Conservation (phyloP, 2,797 vertebrate species). For the Trachops cirrhosus region DNA sequence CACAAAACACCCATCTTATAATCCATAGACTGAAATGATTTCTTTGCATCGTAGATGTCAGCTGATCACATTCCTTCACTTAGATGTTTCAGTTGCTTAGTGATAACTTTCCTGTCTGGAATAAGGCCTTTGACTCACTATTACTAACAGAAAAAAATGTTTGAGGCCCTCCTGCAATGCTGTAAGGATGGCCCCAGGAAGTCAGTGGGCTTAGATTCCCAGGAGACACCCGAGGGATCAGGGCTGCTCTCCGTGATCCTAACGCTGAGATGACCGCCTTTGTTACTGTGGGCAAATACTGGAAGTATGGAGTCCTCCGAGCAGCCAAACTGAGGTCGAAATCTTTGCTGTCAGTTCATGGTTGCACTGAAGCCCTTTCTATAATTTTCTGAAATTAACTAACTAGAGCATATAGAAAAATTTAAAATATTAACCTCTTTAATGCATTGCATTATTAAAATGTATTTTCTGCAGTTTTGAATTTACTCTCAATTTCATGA, state of each 20-base stretch:
- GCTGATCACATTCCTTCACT: not conserved
- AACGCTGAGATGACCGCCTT: constrained; percentile 83
- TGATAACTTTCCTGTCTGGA: not conserved
- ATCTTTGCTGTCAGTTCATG: not conserved
- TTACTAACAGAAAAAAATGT: constrained; percentile 79
- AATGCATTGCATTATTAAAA: not conserved
- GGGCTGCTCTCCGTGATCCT: constrained; percentile 81
- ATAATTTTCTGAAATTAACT: not conserved
- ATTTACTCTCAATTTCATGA: constrained; percentile 28
- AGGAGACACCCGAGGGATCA: constrained; percentile 78
- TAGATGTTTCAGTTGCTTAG: not conserved
- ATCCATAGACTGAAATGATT: not conserved
- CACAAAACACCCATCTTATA: not conserved
- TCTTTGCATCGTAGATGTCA: not conserved
- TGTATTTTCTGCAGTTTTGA: not conserved
- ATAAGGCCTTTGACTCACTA: not conserved
- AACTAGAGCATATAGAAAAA: not conserved
- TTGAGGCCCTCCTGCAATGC: constrained; percentile 84
- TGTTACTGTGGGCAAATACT: constrained; percentile 80
- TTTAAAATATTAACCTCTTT: not conserved
- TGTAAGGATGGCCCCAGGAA: constrained; percentile 84
- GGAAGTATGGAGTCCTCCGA: constrained; percentile 72
- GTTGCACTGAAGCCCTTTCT: not conserved
- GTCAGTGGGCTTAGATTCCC: constrained; percentile 86
- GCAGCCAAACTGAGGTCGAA: not conserved